Evolutionary conservation across 2,113 vertebrate genomes (phyloP).

Genomic region (Condylura cristata): DNA sequence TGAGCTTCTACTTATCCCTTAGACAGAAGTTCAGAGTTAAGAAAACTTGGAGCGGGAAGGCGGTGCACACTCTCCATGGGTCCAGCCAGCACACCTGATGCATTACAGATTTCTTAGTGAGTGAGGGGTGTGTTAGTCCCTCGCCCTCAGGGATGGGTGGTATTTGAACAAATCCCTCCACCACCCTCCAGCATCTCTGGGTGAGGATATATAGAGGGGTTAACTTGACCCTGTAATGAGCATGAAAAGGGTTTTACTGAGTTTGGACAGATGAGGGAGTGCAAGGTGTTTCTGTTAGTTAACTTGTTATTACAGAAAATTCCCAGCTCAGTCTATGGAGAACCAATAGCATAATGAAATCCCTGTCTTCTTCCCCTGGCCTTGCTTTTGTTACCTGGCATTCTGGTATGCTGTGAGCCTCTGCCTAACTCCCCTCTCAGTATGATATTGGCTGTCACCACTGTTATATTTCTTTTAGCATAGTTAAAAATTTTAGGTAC

Average conservation of each 20-base stretch:
- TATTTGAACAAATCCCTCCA: background rate
- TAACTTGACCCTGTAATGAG: background rate
- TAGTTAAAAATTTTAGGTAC: background rate
- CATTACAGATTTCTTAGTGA: background rate
- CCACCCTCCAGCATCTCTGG: background rate
- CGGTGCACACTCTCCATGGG: too few species aligned
- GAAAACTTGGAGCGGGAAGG: background rate
- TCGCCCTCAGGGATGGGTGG: background rate
- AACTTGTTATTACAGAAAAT: too few species aligned
- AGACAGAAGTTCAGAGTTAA: background rate
- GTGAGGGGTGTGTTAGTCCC: background rate
- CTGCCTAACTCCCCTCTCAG: fast-evolving
- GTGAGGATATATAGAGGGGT: background rate
- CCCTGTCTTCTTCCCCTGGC: background rate
- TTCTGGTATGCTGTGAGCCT: background rate
- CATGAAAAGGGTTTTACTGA: background rate
- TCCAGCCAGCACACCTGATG: too few species aligned
- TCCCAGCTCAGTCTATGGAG: background rate
- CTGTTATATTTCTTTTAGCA: background rate
- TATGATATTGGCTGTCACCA: background rate
- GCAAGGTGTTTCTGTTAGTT: background rate
- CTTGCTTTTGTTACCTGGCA: background rate
- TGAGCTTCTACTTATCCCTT: too few species aligned
- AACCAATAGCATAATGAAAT: background rate
- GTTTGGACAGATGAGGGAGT: background rate